Evolutionary conservation across 2,888 invertebrate genomes (phyloP), one percentile per base, ranked within the genome.

Genomic region (Lypha dubia): DNA sequence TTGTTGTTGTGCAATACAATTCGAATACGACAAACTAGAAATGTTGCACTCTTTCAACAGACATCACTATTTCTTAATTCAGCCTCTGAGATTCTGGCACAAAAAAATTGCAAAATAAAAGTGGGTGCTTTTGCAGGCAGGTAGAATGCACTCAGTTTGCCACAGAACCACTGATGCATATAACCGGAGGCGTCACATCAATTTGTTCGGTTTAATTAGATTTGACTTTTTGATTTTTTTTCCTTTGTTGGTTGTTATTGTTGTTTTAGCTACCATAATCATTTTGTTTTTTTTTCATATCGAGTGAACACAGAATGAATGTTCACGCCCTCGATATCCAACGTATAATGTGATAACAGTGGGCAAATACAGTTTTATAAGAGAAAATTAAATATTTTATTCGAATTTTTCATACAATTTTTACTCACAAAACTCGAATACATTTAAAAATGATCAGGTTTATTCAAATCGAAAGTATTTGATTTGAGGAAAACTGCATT

Each of bases 201-300:
- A 70, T 81, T 81, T 81, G 22, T 53, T 28, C 46, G n/a, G 44
- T 73, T 75, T 81, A 81, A 81, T 81, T 81, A 75, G 75, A 81
- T 81, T 81, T 75, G 75, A 75, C 75, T 75, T 68, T 75, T 44
- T 62, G 67, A 67, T 71, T 56, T 15, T 49, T n/a, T 5, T 6
- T 41, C n/a, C 41, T 44, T 17, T 46, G 15, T 49, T 74, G 24
- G 4, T 70, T 13, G 5, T 41, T 44, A 1, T 70, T 13, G 5
- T 41, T 44, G 13, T 24, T 44, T 56, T 51, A 22, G 22, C 46
- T 9, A 24, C 17, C n/a, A 51, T 17, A 51, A 24, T 20, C 13
- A n/a, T 28, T 32, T 32, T 32, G 8, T 32, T 28, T 3, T 56
- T 3, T 56, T n/a, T 56, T 35, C 58, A n/a, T 46, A 32, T 44